Conservation (phyloP, 2,797 vertebrate genomes). For the Macropodus opercularis region DNA sequence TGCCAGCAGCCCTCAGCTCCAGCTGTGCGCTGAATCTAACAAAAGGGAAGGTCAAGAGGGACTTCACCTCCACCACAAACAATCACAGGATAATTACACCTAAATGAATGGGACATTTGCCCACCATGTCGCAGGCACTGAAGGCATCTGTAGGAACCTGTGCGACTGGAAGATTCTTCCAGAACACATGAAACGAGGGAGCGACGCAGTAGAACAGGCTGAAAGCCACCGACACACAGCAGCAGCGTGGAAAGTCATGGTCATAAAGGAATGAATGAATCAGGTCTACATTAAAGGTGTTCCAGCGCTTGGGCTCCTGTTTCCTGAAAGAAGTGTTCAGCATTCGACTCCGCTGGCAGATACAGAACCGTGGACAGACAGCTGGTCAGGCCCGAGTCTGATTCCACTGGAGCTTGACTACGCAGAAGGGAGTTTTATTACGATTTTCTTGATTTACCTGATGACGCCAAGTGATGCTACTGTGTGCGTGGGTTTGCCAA, state of each 20-base stretch:
- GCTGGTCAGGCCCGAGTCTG: too few relatives aligned
- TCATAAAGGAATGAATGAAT: background rate
- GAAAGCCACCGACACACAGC: too few relatives aligned
- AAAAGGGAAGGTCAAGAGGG: background rate
- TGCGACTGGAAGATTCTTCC: background rate
- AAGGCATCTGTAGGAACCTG: background rate
- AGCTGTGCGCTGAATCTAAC: conserved; percentile 6
- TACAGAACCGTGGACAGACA: too few relatives aligned
- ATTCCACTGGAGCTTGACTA: too few relatives aligned
- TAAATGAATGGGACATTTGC: background rate
- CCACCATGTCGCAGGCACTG: background rate
- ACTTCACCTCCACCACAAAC: background rate
- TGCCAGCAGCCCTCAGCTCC: conserved; percentile 15
- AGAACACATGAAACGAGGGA: background rate
- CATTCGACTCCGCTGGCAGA: too few relatives aligned
- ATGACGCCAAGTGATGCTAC: too few relatives aligned
- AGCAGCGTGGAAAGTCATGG: too few relatives aligned
- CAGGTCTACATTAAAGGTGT: background rate
- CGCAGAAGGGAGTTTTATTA: too few relatives aligned
- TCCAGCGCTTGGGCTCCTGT: too few relatives aligned
- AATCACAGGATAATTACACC: background rate
- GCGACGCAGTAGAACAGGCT: conserved; percentile 1
- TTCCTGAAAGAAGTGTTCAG: too few relatives aligned
- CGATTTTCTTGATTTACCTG: too few relatives aligned
- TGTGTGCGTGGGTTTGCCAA: too few relatives aligned